These are phyloP conservation scores for Lepeophtheirus salmonis DNA, from an alignment of 1,140 invertebrate genomes.

Conservation along the genomic window DNA sequence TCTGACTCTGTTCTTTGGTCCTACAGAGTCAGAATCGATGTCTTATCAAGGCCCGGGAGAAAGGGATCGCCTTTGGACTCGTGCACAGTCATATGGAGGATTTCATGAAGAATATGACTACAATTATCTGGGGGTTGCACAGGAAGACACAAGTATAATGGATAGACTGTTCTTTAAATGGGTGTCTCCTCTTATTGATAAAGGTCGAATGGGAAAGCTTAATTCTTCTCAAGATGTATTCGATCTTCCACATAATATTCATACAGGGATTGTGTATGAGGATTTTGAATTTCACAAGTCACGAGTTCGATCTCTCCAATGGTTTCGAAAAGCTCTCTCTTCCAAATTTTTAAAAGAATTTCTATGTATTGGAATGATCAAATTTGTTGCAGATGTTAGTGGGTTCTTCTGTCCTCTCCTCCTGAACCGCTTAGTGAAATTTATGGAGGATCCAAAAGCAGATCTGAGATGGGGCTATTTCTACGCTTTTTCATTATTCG, in stretches of 20 bases:
- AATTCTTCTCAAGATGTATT: slow-evolving; percentile 58
- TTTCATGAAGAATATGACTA: slow-evolving; percentile 45
- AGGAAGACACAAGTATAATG: slow-evolving; percentile 46
- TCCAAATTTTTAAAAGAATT: slow-evolving; percentile 66
- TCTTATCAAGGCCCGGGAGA: slow-evolving; percentile 22
- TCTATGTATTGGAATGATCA: slow-evolving; percentile 66
- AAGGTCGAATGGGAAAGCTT: slow-evolving; percentile 52
- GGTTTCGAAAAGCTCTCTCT: slow-evolving; percentile 45
- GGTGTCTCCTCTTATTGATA: slow-evolving; percentile 64
- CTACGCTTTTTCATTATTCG: slow-evolving; percentile 43
- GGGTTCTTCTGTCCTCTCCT: slow-evolving; percentile 75
- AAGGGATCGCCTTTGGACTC: slow-evolving; percentile 23
- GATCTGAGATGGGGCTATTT: slow-evolving; percentile 47
- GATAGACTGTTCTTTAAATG: slow-evolving; percentile 65
- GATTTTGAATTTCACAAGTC: slow-evolving; percentile 21
- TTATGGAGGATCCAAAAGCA: slow-evolving; percentile 51
- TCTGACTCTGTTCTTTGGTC: slow-evolving; percentile 25
- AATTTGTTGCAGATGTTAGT: slow-evolving; percentile 57
- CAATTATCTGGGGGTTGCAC: slow-evolving; percentile 50
- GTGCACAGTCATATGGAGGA: slow-evolving; percentile 33
- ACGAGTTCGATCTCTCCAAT: slow-evolving; percentile 34
- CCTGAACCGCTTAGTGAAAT: slow-evolving; percentile 56
- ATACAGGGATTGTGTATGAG: slow-evolving; percentile 28
- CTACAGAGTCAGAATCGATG: slow-evolving; percentile 21
- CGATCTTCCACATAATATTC: slow-evolving; percentile 52